Evolutionary conservation across 1,140 invertebrate genomes (phyloP), one percentile per base, ranked within the genome.

Genomic region (Bombus balteatus): DNA sequence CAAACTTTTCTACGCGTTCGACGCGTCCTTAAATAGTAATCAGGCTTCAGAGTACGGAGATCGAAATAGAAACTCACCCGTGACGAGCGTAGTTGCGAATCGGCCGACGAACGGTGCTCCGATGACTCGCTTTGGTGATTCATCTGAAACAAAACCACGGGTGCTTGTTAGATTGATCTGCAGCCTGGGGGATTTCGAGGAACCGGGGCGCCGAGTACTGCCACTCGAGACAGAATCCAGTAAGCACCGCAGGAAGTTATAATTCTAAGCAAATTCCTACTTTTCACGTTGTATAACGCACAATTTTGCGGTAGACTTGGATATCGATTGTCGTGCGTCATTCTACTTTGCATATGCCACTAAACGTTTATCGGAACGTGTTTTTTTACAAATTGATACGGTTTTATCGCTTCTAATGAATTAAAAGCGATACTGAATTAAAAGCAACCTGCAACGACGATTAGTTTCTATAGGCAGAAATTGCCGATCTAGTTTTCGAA

Each of bases 61-160:
- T 28, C 66, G 43, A 18, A 85, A 88, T 88, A 68, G 32, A 85
- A 59, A 77, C 88, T 89, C 62, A 89, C 88, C 83, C 39, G 87
- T 81, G 82, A 59, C 59, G 87, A 76, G 39, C 43, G n/a, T 43
- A 66, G 39, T 39, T 25, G 62, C n/a, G 79, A 32, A 77, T 82
- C 73, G 72, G 59, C n/a, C 41, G 83, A 28, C 57, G 83, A 71
- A 80, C 22, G 37, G 59, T 41, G 47, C 62, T 34, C 34, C 83
- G 41, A 76, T 79, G 78, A 82, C 47, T 79, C 74, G 77, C 74
- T 34, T 28, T 76, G 71, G 43, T 66, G 71, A 68, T 65, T 82
- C 84, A 79, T 89, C 87, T 89, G 87, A 68, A 89, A 89, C 79
- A 89, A 89, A 72, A 83, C 75, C 82, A 71, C 76, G 25, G 47